Evolutionary conservation across 2,113 vertebrate genomes (phyloP).

Genomic region (Peromyscus californicus): DNA sequence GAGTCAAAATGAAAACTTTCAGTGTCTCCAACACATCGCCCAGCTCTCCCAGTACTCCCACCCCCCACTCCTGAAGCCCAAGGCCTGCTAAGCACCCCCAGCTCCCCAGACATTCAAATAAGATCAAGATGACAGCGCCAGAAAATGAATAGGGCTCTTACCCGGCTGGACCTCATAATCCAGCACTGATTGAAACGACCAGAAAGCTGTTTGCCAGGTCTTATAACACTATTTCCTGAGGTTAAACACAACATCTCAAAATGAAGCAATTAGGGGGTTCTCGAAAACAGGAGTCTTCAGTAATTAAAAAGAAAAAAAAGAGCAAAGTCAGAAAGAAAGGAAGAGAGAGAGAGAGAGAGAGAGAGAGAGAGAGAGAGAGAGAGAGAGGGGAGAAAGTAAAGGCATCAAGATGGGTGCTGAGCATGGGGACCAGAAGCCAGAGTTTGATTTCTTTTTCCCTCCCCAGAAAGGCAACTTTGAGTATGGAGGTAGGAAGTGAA

Average conservation of each 20-base stretch:
- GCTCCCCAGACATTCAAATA: constrained; percentile 92
- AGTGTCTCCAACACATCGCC: constrained; percentile 95
- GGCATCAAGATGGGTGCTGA: constrained; percentile 73
- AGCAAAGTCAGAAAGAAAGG: constrained; percentile 10
- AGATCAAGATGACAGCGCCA: constrained; percentile 92
- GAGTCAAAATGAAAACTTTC: constrained; percentile 98
- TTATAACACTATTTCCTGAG: constrained; percentile 94
- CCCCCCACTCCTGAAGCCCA: constrained; percentile 86
- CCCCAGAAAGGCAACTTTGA: constrained; percentile 82
- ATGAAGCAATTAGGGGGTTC: constrained; percentile 93
- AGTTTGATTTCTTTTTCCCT: constrained; percentile 43
- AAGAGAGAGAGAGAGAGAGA: constrained; percentile 18
- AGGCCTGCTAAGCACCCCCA: constrained; percentile 88
- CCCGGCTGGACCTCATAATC: constrained; percentile 90
- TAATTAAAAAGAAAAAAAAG: constrained; percentile 74
- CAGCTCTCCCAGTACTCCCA: constrained; percentile 86
- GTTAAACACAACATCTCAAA: constrained; percentile 95
- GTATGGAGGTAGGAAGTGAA: constrained; percentile 79
- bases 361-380: background rate
- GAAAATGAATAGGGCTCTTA: constrained; percentile 91
- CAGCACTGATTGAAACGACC: constrained; percentile 90
- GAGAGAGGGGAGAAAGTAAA: constrained; percentile 48
- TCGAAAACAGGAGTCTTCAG: constrained; percentile 82
- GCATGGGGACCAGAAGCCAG: constrained; percentile 69
- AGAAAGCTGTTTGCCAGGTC: constrained; percentile 91